Evolutionary conservation across 2,797 vertebrate species (phyloP), one percentile per base, ranked within the genome.

Genomic region (Tragopan temminckii): DNA sequence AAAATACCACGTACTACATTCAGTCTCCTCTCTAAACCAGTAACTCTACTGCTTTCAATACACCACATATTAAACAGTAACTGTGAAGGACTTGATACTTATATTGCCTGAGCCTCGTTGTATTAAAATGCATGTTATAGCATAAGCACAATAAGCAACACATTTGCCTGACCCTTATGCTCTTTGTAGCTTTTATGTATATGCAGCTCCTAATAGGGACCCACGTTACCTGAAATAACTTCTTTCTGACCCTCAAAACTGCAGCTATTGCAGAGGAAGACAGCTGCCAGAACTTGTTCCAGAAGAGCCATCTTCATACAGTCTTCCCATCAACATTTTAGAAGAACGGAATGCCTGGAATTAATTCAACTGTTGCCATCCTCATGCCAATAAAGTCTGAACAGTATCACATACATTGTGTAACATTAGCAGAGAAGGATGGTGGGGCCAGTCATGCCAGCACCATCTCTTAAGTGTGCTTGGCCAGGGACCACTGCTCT

Each of bases 401-500:
- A 55, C 27, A 36, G n/a, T 18, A 35, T 21, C 40, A n/a, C 3
- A 1, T 8, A 2, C 24, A 19, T 31, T 42, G 31, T 16, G 1
- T 13, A 21, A 20, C 11, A 1, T 42, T 52, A 52, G 29, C 8
- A 13, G 21, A 45, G 46, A 69, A 67, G 7, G 53, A 40, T 9
- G 33, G 57, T 17, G 57, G 7, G 40, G 40, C 21, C 0, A 0
- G 29, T 70, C 25, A 46, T n/a, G 38, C 29, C 31, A 5, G 19
- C 13, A 29, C 25, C 14, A 1, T 2, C 3, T 17, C 0, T 61
- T 29, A 36, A 23, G 16, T 9, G 1, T 1, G 24, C 70, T 78
- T 53, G 38, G 29, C 8, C 29, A 57, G 50, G 27, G 59, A 36
- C 10, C 9, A 5, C 43, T 31, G 4, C 3, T 15, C 18, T 43